A percentile compares a stretch with the other conserved stretches of the same genome.
Conservation (phyloP, 2,888 invertebrate genomes). For the Tridacna gigas region DNA sequence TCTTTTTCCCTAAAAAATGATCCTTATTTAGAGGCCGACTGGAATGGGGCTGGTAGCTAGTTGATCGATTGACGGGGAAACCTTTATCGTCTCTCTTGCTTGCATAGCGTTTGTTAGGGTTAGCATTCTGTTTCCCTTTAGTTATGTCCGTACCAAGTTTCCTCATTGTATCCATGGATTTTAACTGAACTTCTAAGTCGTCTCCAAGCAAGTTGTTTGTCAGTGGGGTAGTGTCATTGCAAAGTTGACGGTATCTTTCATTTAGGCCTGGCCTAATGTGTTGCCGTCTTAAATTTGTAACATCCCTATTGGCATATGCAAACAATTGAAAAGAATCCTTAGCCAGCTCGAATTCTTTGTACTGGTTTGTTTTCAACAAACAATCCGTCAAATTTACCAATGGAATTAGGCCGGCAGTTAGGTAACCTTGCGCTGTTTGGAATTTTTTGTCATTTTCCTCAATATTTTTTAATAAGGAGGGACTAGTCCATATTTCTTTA, state of each 20-base stretch:
- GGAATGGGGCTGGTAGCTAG: too few species aligned
- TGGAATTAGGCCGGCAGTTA: not conserved
- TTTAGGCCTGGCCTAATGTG: not conserved
- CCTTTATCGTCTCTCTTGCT: too few species aligned
- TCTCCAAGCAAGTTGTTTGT: conserved; percentile 11
- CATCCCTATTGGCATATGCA: conserved; percentile 3
- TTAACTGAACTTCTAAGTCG: conserved; percentile 10
- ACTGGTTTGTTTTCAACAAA: not conserved
- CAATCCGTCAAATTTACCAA: conserved; percentile 1
- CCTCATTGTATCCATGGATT: not conserved
- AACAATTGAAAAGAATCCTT: conserved; percentile 13
- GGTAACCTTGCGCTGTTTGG: not conserved
- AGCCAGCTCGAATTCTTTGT: not conserved
- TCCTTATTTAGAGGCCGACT: too few species aligned
- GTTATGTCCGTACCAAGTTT: not conserved
- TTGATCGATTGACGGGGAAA: too few species aligned
- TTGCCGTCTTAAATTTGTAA: not conserved
- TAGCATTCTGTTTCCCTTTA: too few species aligned
- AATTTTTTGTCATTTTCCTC: conserved; percentile 9
- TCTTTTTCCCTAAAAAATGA: too few species aligned
- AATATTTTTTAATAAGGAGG: not conserved
- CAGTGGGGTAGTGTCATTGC: not conserved
- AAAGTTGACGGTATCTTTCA: not conserved
- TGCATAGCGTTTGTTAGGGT: too few species aligned
- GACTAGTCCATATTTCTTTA: not conserved